Base-by-base conservation (phyloP, 1,140 invertebrate species). In the Orussus abietinus region DNA sequence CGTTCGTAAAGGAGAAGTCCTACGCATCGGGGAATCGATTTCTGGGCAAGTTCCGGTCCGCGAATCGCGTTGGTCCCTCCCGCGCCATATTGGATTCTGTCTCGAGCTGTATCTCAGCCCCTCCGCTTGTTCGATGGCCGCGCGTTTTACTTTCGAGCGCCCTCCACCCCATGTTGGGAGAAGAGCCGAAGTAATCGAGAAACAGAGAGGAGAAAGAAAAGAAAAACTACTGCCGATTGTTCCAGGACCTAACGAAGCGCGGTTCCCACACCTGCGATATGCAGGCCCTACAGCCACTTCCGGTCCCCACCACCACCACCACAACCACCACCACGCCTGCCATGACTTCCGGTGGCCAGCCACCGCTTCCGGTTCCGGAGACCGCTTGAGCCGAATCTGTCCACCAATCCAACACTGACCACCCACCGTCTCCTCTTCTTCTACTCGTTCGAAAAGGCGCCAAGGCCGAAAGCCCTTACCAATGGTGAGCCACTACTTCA, bases 161-260 rank as follows among this genome's bases (percentile, higher is more conserved):
- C n/a, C n/a, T n/a, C n/a, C n/a, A n/a, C n/a, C n/a, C 22, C 22
- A 25, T 25, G 6, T 25, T 25, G 6, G n/a, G 22, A 25, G 22
- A 25, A 6, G 22, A 25, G 14, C 11, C 15, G 11, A 6, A 21
- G 22, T 33, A n/a, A 37, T 18, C 5, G 20, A 43, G 20, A 34
- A n/a, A 41, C 22, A 42, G 25, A 40, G 29, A 38, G 32, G 19
- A 39, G 29, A 33, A 40, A 35, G 30, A 10, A 38, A 31, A 36
- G 40, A 47, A 41, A 47, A 36, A 42, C 51, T 72, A 71, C 70
- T 70, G 54, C 54, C 46, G 69, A 62, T 72, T 73, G 70, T 73
- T 72, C 57, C 68, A 73, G 70, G 70, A 73, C 48, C 60, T 72
- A 64, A 73, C 69, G 69, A 72, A 73, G 66, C 70, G 70, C 65